A percentile compares a stretch with the other conserved stretches of the same genome.
phyloP scores from a whole-genome alignment of 2,113 vertebrate genomes.

The Tyrannus savana region DNA sequence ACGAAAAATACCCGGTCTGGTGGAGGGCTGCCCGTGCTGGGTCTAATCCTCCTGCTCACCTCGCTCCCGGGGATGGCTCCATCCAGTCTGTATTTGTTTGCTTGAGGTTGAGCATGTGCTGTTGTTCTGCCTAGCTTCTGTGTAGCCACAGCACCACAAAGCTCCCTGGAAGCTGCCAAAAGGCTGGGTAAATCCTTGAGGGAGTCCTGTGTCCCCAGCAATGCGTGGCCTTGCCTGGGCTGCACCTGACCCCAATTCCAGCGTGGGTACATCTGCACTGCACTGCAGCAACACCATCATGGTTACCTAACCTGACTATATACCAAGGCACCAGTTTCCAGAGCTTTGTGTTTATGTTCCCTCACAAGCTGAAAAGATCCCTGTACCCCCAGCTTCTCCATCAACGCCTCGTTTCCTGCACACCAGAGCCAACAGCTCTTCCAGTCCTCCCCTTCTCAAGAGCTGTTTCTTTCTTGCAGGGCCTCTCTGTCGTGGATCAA shows the following conservation, averaged over 20 bases:
- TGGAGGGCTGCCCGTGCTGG: background rate
- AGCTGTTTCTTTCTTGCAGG: constrained; percentile 74
- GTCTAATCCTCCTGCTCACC: background rate
- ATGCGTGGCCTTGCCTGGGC: background rate
- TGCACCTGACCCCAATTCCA: background rate
- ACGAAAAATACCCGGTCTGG: background rate
- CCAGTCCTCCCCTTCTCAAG: background rate
- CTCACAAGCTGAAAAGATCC: background rate
- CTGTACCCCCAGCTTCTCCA: constrained; percentile 13
- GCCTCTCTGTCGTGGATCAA: constrained; percentile 86
- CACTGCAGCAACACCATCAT: background rate
- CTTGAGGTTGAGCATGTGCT: constrained; percentile 17
- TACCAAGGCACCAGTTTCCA: background rate
- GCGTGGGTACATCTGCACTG: background rate
- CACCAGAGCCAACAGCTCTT: background rate
- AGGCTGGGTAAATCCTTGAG: background rate
- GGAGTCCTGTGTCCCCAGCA: background rate
- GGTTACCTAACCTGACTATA: background rate
- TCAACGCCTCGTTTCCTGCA: background rate
- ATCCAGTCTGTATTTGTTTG: background rate
- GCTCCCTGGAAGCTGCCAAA: constrained; percentile 39
- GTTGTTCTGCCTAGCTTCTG: constrained; percentile 25
- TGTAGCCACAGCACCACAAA: constrained; percentile 30
- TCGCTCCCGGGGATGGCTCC: background rate
- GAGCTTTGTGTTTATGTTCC: constrained; percentile 32